Base-by-base conservation (phyloP, 2,113 vertebrate genomes). In the Eptesicus fuscus region DNA sequence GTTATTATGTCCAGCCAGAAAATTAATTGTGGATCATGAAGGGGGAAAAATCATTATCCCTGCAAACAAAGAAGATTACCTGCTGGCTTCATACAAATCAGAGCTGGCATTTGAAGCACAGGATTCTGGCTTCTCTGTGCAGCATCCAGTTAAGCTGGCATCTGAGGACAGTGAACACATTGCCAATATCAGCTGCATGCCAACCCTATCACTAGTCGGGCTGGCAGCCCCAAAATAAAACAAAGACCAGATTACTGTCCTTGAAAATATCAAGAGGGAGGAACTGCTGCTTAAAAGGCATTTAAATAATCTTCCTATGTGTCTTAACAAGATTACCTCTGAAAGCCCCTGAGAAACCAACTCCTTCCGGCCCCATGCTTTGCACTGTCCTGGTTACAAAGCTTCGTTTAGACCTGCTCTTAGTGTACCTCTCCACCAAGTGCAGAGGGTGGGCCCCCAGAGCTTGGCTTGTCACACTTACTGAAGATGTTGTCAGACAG, bases 281-380 rank as follows among this genome's bases (percentile, higher is more conserved):
- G 83, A 44, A 93, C n/a, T 83, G 76, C 63, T 92, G 71, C 84
- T 97, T 88, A 94, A 94, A 88, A 88, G 53, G 42, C 40, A 88
- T 97, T 98, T 94, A 93, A 98, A 96, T 92, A 89, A 92, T 93
- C 96, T 93, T 94, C 71, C 59, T 87, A 80, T 92, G 61, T 97
- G 96, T 95, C 78, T 94, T 98, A 97, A 98, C 85, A 96, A 97
- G 96, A 97, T 97, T 98, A 97, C 53, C 53, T 61, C 61, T 82
- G 67, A 93, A 93, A 76, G 76, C 7, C 79, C 65, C 71, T 16
- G 47, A 93, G 71, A 95, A 93, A 42, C 32, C 83, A 92, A 12
- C 2, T 11, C 69, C n/a, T 53, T 53, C 0, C 63, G n/a, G 40
- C 76, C 28, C 17, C 5, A 5, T 14, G 20, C 9, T 77, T 61